Evolutionary conservation across 2,888 invertebrate species (phyloP), one percentile per base, ranked within the genome.

Genomic region (Busseola fusca): DNA sequence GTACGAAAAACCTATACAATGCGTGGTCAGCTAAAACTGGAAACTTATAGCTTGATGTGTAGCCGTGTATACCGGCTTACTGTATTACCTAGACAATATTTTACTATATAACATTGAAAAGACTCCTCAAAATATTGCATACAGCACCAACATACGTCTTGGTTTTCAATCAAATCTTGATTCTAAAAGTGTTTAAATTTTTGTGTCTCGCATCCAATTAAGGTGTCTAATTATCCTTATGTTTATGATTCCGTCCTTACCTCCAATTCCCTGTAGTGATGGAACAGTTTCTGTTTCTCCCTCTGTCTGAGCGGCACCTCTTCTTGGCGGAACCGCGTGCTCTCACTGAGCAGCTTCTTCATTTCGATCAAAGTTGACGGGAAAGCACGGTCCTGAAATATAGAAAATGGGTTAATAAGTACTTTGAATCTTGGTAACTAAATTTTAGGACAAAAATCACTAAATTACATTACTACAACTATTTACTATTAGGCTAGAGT

Each of bases 361-460:
- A 99, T 98, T 95, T 99, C 99, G 89, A 98, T 98, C 87, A 99
- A 96, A 82, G 98, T 98, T 85, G 98, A 97, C 84, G 99, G 98
- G 96, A 99, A 99, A 90, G 98, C 97, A 91, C 98, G 97, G 92
- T 98, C 98, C 95, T 98, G 97, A 88, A 77, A 67, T 16, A 62
- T 18, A 54, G 10, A n/a, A 30, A 48, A 58, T 0, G 1, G 34
- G 12, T 50, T 50, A 18, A 14, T 48, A 9, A 1, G 16, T 10
- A 37, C 9, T 25, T 6, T 12, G 30, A 37, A 37, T 37, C 10
- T 0, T 37, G 37, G 0, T 37, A 9, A 18, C 37, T 37, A 37
- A 37, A 37, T 37, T 37, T 37, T 37, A 1, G 37, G 1, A 37
- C 50, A 50, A n/a, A n/a, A n/a, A n/a, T 10, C 21, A 21, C n/a